Percentiles rank a stretch among this genome's conserved stretches.
Evolutionary conservation across 2,797 vertebrate genomes (phyloP).

Genomic region (Propithecus deckenii): DNA sequence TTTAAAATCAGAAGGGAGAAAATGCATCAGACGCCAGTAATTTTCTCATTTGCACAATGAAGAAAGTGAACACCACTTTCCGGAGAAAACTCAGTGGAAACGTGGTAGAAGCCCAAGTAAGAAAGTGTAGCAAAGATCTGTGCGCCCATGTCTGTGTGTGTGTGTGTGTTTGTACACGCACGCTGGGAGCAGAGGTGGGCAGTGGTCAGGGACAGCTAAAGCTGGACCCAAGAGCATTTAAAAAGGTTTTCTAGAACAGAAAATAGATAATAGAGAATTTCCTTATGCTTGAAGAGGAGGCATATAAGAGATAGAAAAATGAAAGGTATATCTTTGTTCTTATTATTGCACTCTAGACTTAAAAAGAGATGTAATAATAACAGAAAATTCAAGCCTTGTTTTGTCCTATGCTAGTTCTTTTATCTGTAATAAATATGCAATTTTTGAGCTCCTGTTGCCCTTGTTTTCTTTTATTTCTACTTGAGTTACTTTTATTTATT

Average conservation of each 20-base stretch:
- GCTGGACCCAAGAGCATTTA: neutral
- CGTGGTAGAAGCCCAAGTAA: neutral
- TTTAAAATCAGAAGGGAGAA: constrained; percentile 17
- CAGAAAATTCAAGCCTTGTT: neutral
- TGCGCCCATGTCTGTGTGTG: no score
- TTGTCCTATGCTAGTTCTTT: neutral
- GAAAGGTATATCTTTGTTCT: neutral
- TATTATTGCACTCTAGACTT: neutral
- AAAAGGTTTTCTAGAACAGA: neutral
- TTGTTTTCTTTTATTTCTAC: neutral
- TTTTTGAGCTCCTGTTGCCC: neutral
- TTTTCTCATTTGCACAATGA: neutral
- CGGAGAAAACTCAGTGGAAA: neutral
- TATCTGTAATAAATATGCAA: neutral
- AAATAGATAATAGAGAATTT: neutral
- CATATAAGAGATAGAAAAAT: neutral
- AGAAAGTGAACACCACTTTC: neutral
- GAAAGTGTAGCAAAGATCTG: neutral
- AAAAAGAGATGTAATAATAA: constrained; percentile 7
- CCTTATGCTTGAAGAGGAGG: neutral
- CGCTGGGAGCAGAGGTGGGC: no score
- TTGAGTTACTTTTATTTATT: constrained; percentile 41
- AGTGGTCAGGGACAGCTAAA: neutral
- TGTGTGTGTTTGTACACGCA: rapidly evolving
- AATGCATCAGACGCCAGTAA: neutral